phyloP scores from a whole-genome alignment of 2,888 invertebrate species.

The Idaea aversata region DNA sequence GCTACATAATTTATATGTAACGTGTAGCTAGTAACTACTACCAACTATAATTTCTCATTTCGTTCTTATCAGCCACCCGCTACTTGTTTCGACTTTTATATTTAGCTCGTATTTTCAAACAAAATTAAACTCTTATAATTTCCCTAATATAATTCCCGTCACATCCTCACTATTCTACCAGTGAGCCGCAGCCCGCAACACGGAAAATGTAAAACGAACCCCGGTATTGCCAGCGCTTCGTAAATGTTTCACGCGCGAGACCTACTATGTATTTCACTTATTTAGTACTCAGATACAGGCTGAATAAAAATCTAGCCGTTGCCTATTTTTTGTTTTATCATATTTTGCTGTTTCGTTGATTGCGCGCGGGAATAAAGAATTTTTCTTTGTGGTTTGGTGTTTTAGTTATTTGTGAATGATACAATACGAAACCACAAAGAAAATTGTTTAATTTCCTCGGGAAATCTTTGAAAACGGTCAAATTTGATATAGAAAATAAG shows the following conservation, averaged over 20 bases:
- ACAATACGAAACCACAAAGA: no score
- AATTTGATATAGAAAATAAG: no score
- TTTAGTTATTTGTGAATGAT: no score
- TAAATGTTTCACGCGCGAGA: constrained; percentile 33
- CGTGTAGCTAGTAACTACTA: no score
- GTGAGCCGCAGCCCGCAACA: constrained; percentile 16
- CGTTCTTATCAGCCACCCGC: not conserved
- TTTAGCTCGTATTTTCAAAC: not conserved
- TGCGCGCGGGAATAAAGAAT: not conserved
- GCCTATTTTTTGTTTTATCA: not conserved
- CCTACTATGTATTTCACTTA: constrained; percentile 32
- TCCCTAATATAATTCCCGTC: constrained; percentile 19
- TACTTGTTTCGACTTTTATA: no score
- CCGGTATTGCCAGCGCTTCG: constrained; percentile 18
- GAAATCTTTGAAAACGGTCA: no score
- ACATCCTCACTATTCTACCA: constrained; percentile 20
- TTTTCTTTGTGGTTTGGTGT: no score
- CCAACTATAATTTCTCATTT: not conserved
- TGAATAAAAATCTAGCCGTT: constrained; percentile 12
- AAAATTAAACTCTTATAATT: not conserved
- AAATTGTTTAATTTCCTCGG: no score
- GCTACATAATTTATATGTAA: no score
- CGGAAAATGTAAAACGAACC: constrained; percentile 41
- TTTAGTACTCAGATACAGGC: constrained; percentile 27
- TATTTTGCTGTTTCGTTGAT: not conserved